Conservation (phyloP, 2,113 vertebrate genomes). For the Lagenorhynchus albirostris region DNA sequence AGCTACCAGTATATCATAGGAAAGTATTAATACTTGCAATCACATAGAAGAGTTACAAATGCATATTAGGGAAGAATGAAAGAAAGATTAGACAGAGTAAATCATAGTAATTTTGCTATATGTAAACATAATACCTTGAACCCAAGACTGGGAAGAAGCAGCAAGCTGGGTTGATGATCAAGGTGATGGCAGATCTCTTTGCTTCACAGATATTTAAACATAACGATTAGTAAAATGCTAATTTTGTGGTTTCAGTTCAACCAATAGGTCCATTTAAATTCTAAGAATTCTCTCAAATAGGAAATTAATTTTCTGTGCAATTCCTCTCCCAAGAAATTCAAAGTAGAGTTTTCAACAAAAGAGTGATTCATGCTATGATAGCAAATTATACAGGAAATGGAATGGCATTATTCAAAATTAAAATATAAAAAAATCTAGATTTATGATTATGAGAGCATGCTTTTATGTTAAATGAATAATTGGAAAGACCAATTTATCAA, state of each 20-base stretch:
- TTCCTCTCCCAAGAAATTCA: conserved; percentile 48
- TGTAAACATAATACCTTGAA: conserved; percentile 53
- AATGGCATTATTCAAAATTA: neutral
- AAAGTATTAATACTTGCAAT: neutral
- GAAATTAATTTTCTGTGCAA: conserved; percentile 47
- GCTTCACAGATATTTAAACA: conserved; percentile 52
- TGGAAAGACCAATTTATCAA: neutral
- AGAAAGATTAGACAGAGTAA: neutral
- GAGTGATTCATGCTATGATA: neutral
- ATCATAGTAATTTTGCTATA: neutral
- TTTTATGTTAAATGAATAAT: neutral
- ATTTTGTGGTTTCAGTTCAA: conserved; percentile 59
- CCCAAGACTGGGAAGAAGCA: neutral
- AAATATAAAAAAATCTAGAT: neutral
- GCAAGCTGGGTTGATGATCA: neutral
- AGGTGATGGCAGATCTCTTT: neutral
- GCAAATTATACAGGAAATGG: neutral
- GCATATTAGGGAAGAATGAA: neutral
- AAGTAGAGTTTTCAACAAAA: conserved; percentile 13
- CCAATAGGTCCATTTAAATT: conserved; percentile 26
- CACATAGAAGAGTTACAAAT: neutral
- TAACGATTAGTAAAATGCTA: conserved; percentile 32
- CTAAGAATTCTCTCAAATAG: conserved; percentile 45
- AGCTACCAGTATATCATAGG: neutral
- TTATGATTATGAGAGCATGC: neutral